Evolutionary conservation across 2,113 vertebrate genomes (phyloP), one percentile per base, ranked within the genome.

Genomic region (Caracal caracal): DNA sequence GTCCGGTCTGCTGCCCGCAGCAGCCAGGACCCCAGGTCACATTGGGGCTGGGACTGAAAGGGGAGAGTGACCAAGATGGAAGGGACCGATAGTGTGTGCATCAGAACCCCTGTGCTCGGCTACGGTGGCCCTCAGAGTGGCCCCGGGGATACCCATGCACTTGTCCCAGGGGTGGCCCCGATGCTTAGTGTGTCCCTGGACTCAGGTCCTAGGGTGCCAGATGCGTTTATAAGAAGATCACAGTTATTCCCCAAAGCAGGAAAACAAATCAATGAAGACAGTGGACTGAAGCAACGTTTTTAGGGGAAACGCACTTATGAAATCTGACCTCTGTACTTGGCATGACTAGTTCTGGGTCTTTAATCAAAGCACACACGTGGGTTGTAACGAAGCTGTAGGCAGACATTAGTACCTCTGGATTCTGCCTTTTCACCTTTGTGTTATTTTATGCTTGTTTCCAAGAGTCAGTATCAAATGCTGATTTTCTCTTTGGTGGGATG

Each of bases 301-400:
- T 65, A 92, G n/a, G 76, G 92, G 80, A 87, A 94, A 66, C 51
- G 43, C 43, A 0, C 65, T 94, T 92, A 40, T 0, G 47, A 37
- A 96, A 94, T 79, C 78, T 75, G 91, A 78, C 85, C 94, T 96
- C 78, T 75, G 88, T 22, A 0, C 80, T 53, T 30, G 47, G 81
- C 35, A 2, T 43, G 1, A 0, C 90, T 70, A 19, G 11, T 61
- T 56, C 59, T 73, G 51, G 13, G 70, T 61, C 80, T 66, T 78
- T 53, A 43, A 35, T 85, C 76, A 49, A n/a, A 87, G 92, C 0
- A 0, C 22, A 24, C 37, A 10, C 0, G 5, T 30, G 17, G 68
- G 33, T 15, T 10, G 43, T 4, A 4, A 6, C 40, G 19, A 0
- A 0, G 53, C 59, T 13, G 9, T 49, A 13, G 59, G 47, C 37